A percentile compares a stretch with the other conserved stretches of the same genome.
phyloP scores from a whole-genome alignment of 2,797 vertebrate species.

The Pseudomugil tenellus region DNA sequence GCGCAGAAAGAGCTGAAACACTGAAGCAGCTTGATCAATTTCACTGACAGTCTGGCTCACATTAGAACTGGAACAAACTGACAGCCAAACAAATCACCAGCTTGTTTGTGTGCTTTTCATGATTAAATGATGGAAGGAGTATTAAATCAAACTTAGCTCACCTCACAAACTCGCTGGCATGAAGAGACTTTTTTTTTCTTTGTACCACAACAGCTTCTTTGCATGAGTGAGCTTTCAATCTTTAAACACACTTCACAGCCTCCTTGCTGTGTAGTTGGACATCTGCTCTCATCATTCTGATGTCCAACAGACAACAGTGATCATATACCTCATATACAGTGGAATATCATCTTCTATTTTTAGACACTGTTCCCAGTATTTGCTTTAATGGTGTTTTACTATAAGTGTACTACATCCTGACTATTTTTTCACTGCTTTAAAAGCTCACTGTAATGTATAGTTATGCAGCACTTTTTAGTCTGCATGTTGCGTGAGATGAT shows the following conservation, averaged over 20 bases:
- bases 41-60: conserved; percentile 55
- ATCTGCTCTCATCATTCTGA: conserved; percentile 6
- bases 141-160: conserved; percentile 46
- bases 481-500: background rate
- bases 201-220: conserved; percentile 8
- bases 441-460: background rate
- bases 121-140: conserved; percentile 48
- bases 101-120: conserved; percentile 58
- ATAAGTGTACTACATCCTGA: background rate
- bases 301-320: background rate
- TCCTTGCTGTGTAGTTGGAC: conserved; percentile 5
- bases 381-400: background rate
- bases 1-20: conserved; percentile 41
- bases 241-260: conserved; percentile 14
- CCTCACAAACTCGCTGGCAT: conserved; percentile 10
- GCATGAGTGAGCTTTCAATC: conserved; percentile 17
- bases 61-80: conserved; percentile 45
- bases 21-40: conserved; percentile 56
- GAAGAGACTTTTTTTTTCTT: conserved; percentile 12
- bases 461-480: background rate
- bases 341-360: background rate
- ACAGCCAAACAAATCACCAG: conserved; percentile 60
- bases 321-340: background rate
- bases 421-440: background rate
- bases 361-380: background rate